These are phyloP conservation scores for Dinoponera quadriceps DNA, from an alignment of 1,140 invertebrate species.

Conservation along the genomic window DNA sequence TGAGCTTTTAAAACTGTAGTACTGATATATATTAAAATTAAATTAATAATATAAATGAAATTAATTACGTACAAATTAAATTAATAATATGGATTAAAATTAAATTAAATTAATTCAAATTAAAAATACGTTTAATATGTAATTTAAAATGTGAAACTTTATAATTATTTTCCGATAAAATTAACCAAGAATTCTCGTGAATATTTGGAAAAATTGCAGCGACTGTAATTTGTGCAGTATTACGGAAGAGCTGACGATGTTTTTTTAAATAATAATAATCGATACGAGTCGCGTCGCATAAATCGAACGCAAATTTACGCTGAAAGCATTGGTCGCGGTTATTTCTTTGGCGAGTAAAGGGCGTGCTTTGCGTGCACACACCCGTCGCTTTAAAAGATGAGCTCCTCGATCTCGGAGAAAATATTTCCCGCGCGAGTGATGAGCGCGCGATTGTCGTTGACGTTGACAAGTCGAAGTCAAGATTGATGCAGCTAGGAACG, in stretches of 20 bases:
- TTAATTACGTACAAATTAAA: too few species aligned
- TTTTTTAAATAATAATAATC: background rate
- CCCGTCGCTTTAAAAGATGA: constrained; percentile 37
- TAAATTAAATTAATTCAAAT: too few species aligned
- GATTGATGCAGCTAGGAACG: constrained; percentile 54
- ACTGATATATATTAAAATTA: too few species aligned
- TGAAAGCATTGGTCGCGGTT: background rate
- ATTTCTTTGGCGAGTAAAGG: background rate
- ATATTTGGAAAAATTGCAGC: background rate
- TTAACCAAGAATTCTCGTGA: background rate
- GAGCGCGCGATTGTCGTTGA: constrained; percentile 57
- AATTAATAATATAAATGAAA: too few species aligned
- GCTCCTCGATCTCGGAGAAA: constrained; percentile 43
- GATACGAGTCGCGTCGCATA: background rate
- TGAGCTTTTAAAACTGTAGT: too few species aligned
- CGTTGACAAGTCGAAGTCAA: constrained; percentile 58
- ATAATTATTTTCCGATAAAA: too few species aligned
- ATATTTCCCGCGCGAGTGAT: constrained; percentile 55
- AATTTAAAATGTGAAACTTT: too few species aligned
- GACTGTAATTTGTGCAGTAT: background rate
- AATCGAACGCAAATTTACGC: constrained; percentile 4
- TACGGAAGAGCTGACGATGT: background rate
- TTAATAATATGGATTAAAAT: too few species aligned
- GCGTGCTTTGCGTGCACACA: background rate
- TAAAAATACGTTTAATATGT: too few species aligned